Base-by-base conservation (phyloP, 2,888 invertebrate genomes). In the Epinotia bilunana region DNA sequence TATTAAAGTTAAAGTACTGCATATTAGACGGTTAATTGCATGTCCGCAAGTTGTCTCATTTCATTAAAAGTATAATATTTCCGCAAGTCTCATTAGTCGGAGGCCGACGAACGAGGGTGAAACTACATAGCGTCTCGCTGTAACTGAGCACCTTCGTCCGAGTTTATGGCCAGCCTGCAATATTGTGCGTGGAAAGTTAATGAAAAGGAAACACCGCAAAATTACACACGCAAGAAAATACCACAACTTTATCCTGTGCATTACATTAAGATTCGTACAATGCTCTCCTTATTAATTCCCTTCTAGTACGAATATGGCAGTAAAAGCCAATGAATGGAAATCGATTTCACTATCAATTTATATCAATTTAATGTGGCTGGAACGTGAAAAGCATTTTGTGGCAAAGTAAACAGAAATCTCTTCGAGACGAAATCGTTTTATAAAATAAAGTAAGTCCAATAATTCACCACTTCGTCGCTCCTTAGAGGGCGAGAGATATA, bases 401-500 rank as follows among this genome's bases (percentile, higher is more conserved):
- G 83, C 80, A 89, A 90, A 88, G 89, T 89, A 91, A 91, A 92
- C 89, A 89, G 86, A 89, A 91, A 89, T 87, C 85, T 87, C 84
- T 83, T 82, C 80, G 84, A 83, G 84, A 85, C 85, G 84, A 88
- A 89, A 89, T 90, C 89, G 88, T 88, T 91, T 91, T 89, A 90
- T 90, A 91, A 91, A 92, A 91, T 91, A 91, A 92, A 93, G 90
- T 90, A 89, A 90, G 86, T 90, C 89, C 88, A 89, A 92, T 92
- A 93, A 91, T 91, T 93, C 92, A 91, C 88, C 91, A 90, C 90
- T 91, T 90, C 90, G 88, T 80, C 86, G 87, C 87, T 90, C 87
- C 88, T 90, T 85, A 88, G 87, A 87, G 89, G 86, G 88, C 80
- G 88, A 86, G 85, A 89, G 86, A 88, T 90, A 89, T 89, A 91